These are phyloP conservation scores for Anneissia japonica DNA, from an alignment of 35 echinoderm and acorn worm species.

Conservation along the genomic window DNA sequence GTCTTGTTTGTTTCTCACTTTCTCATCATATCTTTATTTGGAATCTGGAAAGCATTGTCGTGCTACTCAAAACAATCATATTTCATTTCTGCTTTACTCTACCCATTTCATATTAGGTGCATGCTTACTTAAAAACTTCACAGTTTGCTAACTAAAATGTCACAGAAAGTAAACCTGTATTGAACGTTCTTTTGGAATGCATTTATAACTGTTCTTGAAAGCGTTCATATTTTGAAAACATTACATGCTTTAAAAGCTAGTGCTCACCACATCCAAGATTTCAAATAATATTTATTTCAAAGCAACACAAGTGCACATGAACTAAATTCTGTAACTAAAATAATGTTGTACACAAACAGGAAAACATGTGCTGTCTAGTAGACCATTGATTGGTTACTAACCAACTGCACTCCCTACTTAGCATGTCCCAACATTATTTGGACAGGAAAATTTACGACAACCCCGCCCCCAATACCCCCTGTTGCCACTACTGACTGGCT, in stretches of 20 bases:
- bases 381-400: background rate
- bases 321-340: background rate
- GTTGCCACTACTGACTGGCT: background rate
- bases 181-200: background rate
- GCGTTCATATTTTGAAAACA: background rate
- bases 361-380: background rate
- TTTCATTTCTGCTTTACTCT: background rate
- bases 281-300: background rate
- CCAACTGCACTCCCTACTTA: background rate
- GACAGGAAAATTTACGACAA: background rate
- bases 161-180: background rate
- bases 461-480: background rate
- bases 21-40: background rate
- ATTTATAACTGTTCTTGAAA: background rate
- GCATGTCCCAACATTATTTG: conserved; percentile 6
- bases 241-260: background rate
- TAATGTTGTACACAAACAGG: no score
- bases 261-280: background rate
- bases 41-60: background rate
- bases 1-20: background rate
- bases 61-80: background rate
- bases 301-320: background rate
- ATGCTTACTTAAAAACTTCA: background rate
- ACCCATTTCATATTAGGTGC: background rate
- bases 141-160: background rate